Percentiles rank a stretch among this genome's conserved stretches.
Conservation (phyloP, 1,140 invertebrate species). For the Papilio polytes region DNA sequence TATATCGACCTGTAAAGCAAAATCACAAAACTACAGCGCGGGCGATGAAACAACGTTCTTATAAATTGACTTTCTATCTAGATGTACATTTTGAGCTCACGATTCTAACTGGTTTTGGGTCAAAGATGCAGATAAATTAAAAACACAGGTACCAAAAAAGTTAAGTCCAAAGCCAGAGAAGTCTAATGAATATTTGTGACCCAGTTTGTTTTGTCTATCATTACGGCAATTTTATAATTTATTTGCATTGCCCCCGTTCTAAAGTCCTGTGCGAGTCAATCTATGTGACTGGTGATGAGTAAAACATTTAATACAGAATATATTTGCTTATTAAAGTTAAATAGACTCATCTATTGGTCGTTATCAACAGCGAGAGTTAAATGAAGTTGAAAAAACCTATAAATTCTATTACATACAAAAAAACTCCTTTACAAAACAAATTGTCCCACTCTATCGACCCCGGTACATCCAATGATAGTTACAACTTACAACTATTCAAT, state of each 20-base stretch:
- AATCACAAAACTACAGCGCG: slow-evolving; percentile 63
- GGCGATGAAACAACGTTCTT: slow-evolving; percentile 58
- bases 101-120: slow-evolving; percentile 61
- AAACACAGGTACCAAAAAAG: slow-evolving; percentile 42
- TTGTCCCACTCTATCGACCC: slow-evolving; percentile 66
- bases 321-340: background rate
- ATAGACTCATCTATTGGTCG: slow-evolving; percentile 16
- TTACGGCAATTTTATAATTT: background rate
- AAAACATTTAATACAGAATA: background rate
- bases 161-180: slow-evolving; percentile 13
- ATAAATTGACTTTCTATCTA: slow-evolving; percentile 76
- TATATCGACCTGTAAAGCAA: slow-evolving; percentile 79
- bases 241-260: background rate
- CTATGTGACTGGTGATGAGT: background rate
- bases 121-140: slow-evolving; percentile 55
- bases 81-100: slow-evolving; percentile 72
- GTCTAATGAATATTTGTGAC: background rate
- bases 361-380: background rate
- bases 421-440: slow-evolving; percentile 69
- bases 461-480: slow-evolving; percentile 76
- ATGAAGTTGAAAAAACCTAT: slow-evolving; percentile 46
- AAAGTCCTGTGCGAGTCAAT: background rate
- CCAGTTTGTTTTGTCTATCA: background rate
- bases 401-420: slow-evolving; percentile 69
- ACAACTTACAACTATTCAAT: slow-evolving; percentile 82